Percentiles rank a stretch among this genome's conserved stretches.
Conservation (phyloP, 2,888 invertebrate genomes). For the Aleiodes alternator region DNA sequence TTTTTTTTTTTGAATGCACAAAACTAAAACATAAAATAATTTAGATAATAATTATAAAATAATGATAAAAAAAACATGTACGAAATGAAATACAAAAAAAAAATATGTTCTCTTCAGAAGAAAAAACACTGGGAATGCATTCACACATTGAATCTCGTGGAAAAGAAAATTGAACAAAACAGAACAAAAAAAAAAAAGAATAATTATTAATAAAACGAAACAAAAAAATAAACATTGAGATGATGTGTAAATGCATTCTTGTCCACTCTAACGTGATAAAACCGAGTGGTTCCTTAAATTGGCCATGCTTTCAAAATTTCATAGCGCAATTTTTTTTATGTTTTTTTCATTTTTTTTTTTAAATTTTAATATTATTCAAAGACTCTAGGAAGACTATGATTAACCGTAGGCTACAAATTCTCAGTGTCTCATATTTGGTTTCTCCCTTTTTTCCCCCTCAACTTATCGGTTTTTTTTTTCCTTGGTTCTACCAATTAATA, state of each 20-base stretch:
- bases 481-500: constrained; percentile 55
- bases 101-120: background rate
- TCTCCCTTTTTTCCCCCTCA: constrained; percentile 6
- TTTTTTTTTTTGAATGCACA: constrained; percentile 55
- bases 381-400: constrained; percentile 75
- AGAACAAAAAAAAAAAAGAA: constrained; percentile 62
- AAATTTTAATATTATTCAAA: constrained; percentile 58
- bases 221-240: constrained; percentile 52
- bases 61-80: constrained; percentile 52
- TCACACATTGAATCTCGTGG: constrained; percentile 36
- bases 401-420: constrained; percentile 73
- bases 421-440: constrained; percentile 57
- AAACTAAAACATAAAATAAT: constrained; percentile 55
- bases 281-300: constrained; percentile 51
- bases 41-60: constrained; percentile 39
- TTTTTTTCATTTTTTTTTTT: constrained; percentile 45
- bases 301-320: constrained; percentile 57
- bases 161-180: constrained; percentile 52
- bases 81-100: constrained; percentile 39
- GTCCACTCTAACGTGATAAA: constrained; percentile 38
- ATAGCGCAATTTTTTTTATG: constrained; percentile 25
- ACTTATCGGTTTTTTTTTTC: background rate
- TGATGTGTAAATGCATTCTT: constrained; percentile 40
- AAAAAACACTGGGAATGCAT: constrained; percentile 24
- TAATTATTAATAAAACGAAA: constrained; percentile 48